A percentile compares a stretch with the other conserved stretches of the same genome.
Evolutionary conservation across 2,888 invertebrate species (phyloP).

Genomic region (Eurytoma adleriae): DNA sequence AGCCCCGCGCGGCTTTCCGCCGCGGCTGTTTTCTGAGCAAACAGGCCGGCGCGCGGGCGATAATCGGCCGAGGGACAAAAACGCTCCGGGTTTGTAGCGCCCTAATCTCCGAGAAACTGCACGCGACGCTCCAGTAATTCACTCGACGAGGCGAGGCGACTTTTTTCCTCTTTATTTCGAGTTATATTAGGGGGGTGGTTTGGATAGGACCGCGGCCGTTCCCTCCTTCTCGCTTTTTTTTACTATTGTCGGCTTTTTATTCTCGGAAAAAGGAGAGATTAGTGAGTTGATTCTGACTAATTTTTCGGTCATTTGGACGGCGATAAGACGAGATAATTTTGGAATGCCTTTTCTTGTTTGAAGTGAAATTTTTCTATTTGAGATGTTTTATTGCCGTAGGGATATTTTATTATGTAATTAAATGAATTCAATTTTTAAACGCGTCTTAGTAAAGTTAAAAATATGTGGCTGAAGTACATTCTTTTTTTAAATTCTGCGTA

Average conservation of each 20-base stretch:
- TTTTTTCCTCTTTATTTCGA: conserved; percentile 9
- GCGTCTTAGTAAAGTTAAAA: no score
- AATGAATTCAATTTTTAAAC: no score
- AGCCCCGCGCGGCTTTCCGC: background rate
- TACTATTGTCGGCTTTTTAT: no score
- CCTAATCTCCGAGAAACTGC: conserved; percentile 6
- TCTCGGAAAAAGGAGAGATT: no score
- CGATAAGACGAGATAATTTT: no score
- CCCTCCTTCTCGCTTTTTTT: no score
- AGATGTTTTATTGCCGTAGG: background rate
- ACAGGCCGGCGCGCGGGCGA: conserved; percentile 12
- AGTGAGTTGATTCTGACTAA: no score
- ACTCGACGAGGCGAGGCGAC: background rate
- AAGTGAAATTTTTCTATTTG: background rate
- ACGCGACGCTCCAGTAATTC: background rate
- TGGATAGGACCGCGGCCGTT: background rate
- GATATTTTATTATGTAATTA: background rate
- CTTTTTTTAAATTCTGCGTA: no score
- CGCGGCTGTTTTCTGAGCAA: conserved; percentile 27
- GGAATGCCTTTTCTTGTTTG: no score
- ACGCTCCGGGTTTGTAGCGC: background rate
- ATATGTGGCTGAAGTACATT: no score
- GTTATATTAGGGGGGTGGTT: conserved; percentile 3
- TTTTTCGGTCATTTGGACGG: no score
- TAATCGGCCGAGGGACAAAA: conserved; percentile 10